Conservation (phyloP, 2,797 vertebrate species). For the Phrynocephalus vlangalii region DNA sequence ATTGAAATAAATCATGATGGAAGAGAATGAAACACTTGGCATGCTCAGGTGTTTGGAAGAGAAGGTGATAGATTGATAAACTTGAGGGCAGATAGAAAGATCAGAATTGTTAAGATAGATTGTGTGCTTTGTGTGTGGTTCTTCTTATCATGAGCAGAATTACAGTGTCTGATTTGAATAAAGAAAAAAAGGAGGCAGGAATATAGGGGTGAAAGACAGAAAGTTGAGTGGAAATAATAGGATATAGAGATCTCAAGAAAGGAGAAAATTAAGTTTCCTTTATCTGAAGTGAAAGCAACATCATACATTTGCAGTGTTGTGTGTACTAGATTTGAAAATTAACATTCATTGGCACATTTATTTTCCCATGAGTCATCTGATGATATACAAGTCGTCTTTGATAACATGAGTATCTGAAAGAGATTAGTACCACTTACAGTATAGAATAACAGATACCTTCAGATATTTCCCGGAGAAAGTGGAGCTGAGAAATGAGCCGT, state of each 20-base stretch:
- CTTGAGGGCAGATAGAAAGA: neutral
- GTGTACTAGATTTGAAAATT: constrained; percentile 14
- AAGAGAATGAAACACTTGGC: neutral
- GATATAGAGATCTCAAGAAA: neutral
- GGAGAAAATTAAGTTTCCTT: neutral
- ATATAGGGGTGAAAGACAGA: neutral
- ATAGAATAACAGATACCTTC: neutral
- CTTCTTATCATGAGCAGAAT: neutral
- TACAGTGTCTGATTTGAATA: neutral
- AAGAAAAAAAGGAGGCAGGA: neutral
- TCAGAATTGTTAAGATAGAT: neutral
- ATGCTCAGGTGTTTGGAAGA: neutral
- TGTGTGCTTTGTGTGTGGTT: neutral
- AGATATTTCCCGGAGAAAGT: no score
- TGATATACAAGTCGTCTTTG: neutral
- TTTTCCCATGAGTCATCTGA: neutral
- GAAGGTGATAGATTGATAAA: neutral
- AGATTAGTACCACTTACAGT: neutral
- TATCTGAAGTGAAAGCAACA: neutral
- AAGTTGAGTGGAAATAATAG: neutral
- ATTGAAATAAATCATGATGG: neutral
- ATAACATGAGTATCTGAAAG: neutral
- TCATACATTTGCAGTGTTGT: neutral
- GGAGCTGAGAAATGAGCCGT: neutral
- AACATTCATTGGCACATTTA: neutral